Evolutionary conservation across 2,888 invertebrate genomes (phyloP).

Genomic region (Tanypteryx hageni): DNA sequence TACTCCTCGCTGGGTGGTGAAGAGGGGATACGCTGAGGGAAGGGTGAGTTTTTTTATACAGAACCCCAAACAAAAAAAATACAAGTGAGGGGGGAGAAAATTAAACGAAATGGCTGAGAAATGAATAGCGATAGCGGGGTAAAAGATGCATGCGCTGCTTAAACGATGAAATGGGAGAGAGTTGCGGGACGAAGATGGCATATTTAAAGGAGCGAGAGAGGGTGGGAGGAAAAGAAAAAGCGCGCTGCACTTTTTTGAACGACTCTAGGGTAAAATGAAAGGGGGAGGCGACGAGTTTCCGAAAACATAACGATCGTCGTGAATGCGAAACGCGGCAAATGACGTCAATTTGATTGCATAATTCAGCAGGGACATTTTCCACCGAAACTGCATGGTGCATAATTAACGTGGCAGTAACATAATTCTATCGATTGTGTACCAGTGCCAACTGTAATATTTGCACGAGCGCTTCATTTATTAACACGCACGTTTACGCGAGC

Average conservation of each 20-base stretch:
- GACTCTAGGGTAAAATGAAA: background rate
- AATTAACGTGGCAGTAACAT: slow-evolving; percentile 26
- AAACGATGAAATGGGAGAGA: slow-evolving; percentile 37
- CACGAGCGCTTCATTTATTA: background rate
- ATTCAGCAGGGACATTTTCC: background rate
- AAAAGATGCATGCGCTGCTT: slow-evolving; percentile 34
- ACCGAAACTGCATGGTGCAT: background rate
- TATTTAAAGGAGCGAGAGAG: background rate
- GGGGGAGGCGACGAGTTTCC: no score
- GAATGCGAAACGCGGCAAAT: background rate
- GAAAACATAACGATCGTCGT: background rate
- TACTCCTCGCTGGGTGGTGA: no score
- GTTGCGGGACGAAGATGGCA: background rate
- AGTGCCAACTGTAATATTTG: background rate
- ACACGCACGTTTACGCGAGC: background rate
- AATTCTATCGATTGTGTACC: background rate
- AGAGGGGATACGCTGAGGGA: background rate
- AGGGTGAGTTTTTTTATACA: slow-evolving; percentile 1
- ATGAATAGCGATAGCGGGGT: slow-evolving; percentile 11
- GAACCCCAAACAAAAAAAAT: slow-evolving; percentile 30
- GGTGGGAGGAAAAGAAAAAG: background rate
- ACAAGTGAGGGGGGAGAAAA: background rate
- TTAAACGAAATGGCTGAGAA: slow-evolving; percentile 38
- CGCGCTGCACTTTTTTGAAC: background rate
- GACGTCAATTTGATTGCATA: background rate